These are phyloP conservation scores for Centroberyx gerrardi DNA, from an alignment of 2,797 vertebrate genomes.

Conservation along the genomic window DNA sequence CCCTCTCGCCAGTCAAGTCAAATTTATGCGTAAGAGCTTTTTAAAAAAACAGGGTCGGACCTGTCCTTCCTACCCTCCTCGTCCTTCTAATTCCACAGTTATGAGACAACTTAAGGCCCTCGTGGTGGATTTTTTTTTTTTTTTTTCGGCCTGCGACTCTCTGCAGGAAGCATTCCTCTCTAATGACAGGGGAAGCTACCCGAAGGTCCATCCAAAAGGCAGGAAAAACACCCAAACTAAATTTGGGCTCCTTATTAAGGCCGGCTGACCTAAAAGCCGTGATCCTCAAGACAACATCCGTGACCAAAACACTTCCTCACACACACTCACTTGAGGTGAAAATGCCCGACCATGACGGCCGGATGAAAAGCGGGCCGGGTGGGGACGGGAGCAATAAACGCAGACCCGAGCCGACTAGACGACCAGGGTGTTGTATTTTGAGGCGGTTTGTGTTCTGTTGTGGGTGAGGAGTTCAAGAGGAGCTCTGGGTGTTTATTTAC, in stretches of 20 bases:
- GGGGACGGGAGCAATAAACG: conserved; percentile 39
- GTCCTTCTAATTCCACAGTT: conserved; percentile 49
- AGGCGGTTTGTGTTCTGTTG: conserved; percentile 18
- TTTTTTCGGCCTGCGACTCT: conserved; percentile 17
- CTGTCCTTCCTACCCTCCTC: not conserved
- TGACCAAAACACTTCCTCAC: conserved; percentile 24
- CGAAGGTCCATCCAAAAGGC: conserved; percentile 51
- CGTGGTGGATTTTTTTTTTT: conserved; percentile 24
- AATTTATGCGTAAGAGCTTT: not conserved
- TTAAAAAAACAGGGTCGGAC: not conserved
- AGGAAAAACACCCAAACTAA: conserved; percentile 68
- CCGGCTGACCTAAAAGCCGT: conserved; percentile 31
- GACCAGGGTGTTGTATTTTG: conserved; percentile 16
- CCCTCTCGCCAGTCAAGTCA: not conserved
- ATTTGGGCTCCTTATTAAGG: conserved; percentile 67
- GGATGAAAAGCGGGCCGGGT: conserved; percentile 11
- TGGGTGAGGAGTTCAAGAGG: conserved; percentile 39
- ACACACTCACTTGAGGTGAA: not conserved
- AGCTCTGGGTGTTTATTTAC: conserved; percentile 13
- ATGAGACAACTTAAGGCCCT: conserved; percentile 41
- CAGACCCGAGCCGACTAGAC: conserved; percentile 29
- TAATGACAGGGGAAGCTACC: conserved; percentile 75
- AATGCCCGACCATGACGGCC: not conserved
- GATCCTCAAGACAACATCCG: conserved; percentile 55
- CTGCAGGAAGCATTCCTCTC: conserved; percentile 74